A percentile compares a stretch with the other conserved stretches of the same genome.
These are phyloP conservation scores for Tinea trinotella DNA, from an alignment of 2,888 invertebrate species.

Conservation along the genomic window DNA sequence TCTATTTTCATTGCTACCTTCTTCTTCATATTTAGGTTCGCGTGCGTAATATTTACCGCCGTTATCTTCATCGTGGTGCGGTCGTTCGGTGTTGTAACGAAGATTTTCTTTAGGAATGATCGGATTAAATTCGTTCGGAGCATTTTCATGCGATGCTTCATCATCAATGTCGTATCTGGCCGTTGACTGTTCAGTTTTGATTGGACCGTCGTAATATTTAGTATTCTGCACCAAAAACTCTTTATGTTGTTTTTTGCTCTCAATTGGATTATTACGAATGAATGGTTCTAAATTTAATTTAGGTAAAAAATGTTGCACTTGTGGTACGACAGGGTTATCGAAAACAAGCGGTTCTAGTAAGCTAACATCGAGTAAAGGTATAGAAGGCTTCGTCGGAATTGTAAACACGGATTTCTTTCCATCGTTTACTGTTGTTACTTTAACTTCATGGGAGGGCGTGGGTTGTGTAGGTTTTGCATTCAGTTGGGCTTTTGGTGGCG, in stretches of 20 bases:
- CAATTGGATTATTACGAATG: slow-evolving; percentile 36
- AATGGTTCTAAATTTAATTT: slow-evolving; percentile 49
- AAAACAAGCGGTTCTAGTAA: slow-evolving; percentile 59
- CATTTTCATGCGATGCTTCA: neutral
- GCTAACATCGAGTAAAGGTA: slow-evolving; percentile 52
- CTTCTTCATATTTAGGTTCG: neutral
- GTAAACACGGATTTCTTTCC: slow-evolving; percentile 49
- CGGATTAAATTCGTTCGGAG: neutral
- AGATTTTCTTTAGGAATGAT: neutral
- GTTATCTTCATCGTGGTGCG: neutral
- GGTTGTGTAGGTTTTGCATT: slow-evolving; percentile 28
- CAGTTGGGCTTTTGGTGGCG: slow-evolving; percentile 17
- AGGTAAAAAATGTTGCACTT: slow-evolving; percentile 62
- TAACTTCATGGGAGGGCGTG: slow-evolving; percentile 27
- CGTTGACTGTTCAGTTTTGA: slow-evolving; percentile 18
- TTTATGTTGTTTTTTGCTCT: slow-evolving; percentile 28
- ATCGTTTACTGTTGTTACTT: slow-evolving; percentile 43
- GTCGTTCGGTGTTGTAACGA: neutral
- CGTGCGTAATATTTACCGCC: slow-evolving; percentile 25
- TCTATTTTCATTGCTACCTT: neutral
- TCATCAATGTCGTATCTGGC: neutral
- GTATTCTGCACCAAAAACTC: slow-evolving; percentile 42
- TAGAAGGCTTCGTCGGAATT: slow-evolving; percentile 44
- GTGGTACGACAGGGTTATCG: slow-evolving; percentile 58
- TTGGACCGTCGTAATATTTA: slow-evolving; percentile 40